These are phyloP conservation scores for Polyommatus icarus DNA, from an alignment of 2,888 invertebrate genomes.

Conservation along the genomic window DNA sequence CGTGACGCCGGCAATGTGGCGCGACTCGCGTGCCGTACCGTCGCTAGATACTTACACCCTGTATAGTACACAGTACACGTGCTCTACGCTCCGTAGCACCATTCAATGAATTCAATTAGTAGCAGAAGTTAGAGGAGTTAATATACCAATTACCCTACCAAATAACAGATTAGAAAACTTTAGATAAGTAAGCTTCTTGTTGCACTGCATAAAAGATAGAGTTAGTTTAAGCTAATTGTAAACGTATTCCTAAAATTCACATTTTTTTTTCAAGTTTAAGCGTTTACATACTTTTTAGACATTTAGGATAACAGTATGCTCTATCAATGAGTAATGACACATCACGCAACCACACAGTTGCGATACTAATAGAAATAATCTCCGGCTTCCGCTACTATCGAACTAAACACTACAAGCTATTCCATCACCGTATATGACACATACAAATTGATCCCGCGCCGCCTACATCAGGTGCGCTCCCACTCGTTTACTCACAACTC, in stretches of 20 bases:
- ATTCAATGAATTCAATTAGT: neutral
- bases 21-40: neutral
- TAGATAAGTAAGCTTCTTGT: no score
- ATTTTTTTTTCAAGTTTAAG: no score
- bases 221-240: no score
- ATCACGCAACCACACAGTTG: neutral
- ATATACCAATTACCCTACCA: no score
- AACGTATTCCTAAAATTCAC: no score
- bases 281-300: no score
- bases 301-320: neutral
- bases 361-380: neutral
- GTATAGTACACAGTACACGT: neutral
- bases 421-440: neutral
- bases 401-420: neutral
- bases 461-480: slow-evolving; percentile 21
- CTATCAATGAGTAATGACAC: neutral
- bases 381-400: neutral
- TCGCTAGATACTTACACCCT: neutral
- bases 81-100: neutral
- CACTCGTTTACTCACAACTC: neutral
- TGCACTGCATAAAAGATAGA: no score
- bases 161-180: no score
- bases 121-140: neutral
- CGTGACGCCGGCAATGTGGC: neutral
- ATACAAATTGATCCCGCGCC: neutral